phyloP scores from a whole-genome alignment of 2,888 invertebrate species.

The Sesia apiformis region DNA sequence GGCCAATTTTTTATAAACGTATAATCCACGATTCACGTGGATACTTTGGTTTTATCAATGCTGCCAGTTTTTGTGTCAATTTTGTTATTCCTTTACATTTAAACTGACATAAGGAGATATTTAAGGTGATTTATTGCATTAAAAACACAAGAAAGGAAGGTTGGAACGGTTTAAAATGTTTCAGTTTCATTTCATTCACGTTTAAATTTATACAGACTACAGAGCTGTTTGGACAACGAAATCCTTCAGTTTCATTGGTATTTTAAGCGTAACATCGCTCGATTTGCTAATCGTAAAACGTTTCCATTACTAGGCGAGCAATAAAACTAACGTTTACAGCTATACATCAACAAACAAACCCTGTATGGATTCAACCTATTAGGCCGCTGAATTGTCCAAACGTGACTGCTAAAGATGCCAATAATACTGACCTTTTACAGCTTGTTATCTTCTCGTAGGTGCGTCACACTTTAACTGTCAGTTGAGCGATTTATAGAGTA shows the following conservation, averaged over 20 bases:
- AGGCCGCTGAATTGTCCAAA: conserved; percentile 53
- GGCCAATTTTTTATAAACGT: no score
- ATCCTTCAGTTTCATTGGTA: conserved; percentile 29
- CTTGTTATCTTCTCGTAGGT: not conserved
- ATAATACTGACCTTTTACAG: conserved; percentile 36
- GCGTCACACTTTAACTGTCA: not conserved
- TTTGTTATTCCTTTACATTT: no score
- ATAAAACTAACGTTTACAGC: conserved; percentile 1
- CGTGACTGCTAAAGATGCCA: conserved; percentile 46
- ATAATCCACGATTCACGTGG: no score
- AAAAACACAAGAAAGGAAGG: no score
- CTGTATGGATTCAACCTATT: conserved; percentile 20
- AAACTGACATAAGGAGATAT: no score
- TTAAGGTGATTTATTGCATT: no score
- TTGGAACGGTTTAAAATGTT: no score
- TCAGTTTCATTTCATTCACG: no score
- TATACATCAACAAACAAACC: conserved; percentile 7
- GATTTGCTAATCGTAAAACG: not conserved
- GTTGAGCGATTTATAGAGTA: not conserved
- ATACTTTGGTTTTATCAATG: no score
- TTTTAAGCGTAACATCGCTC: conserved; percentile 26
- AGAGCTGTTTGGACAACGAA: conserved; percentile 38
- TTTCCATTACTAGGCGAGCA: not conserved
- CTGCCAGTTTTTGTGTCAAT: no score
- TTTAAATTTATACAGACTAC: conserved; percentile 13